Conservation (phyloP, 1,140 invertebrate genomes). For the Scaptomyza graminum region DNA sequence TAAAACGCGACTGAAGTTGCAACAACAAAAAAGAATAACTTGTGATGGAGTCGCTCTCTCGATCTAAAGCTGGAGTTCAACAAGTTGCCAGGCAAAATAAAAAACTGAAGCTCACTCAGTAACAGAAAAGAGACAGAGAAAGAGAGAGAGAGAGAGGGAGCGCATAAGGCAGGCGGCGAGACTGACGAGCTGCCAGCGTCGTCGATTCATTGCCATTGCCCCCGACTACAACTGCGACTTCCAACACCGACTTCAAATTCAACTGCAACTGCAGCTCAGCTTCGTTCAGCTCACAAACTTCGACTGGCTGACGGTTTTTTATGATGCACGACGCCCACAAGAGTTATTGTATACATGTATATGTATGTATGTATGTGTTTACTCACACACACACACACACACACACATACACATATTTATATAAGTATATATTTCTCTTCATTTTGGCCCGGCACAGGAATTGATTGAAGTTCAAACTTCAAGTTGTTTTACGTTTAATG, state of each 20-base stretch:
- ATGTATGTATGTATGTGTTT: neutral
- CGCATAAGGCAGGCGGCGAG: neutral
- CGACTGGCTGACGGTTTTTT: slow-evolving; percentile 66
- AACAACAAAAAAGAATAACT: slow-evolving; percentile 7
- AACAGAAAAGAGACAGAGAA: no score
- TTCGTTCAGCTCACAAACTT: neutral
- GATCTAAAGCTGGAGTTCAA: slow-evolving; percentile 9
- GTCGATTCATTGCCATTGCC: slow-evolving; percentile 26
- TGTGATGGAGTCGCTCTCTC: slow-evolving; percentile 39
- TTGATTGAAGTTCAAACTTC: slow-evolving; percentile 68
- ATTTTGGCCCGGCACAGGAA: slow-evolving; percentile 35
- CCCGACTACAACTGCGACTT: slow-evolving; percentile 15
- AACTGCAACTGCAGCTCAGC: slow-evolving; percentile 19
- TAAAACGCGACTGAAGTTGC: slow-evolving; percentile 56
- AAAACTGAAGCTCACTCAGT: no score
- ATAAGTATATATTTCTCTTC: slow-evolving; percentile 20
- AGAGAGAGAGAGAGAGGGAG: neutral
- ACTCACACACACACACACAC: neutral
- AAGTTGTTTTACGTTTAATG: slow-evolving; percentile 38
- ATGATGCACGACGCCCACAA: slow-evolving; percentile 81
- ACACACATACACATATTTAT: slow-evolving; percentile 12
- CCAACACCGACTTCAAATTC: slow-evolving; percentile 19
- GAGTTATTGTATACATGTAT: slow-evolving; percentile 47
- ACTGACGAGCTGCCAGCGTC: slow-evolving; percentile 7
- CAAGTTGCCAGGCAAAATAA: neutral